phyloP scores from a whole-genome alignment of 2,113 vertebrate genomes.

The Lampris incognitus region DNA sequence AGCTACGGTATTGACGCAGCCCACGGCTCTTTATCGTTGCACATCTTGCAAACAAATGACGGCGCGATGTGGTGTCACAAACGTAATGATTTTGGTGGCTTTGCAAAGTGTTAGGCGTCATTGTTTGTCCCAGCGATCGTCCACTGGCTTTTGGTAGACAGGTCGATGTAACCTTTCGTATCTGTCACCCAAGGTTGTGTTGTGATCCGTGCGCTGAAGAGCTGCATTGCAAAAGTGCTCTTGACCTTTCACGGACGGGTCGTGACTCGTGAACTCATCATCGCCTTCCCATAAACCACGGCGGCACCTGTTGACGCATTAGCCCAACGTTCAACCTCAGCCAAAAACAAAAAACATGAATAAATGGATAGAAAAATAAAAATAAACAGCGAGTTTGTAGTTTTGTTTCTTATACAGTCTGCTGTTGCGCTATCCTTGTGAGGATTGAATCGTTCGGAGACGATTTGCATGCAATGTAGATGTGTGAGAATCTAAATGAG shows the following conservation, averaged over 20 bases:
- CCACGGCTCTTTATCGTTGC: not conserved
- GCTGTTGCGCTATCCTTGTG: not conserved
- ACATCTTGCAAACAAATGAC: too few species aligned
- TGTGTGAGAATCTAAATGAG: not conserved
- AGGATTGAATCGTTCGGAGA: not conserved
- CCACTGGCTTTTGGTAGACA: not conserved
- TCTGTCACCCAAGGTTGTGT: slow-evolving; percentile 35
- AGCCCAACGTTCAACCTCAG: too few species aligned
- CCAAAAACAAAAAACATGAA: too few species aligned
- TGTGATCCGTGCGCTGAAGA: slow-evolving; percentile 17
- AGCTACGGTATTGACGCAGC: too few species aligned
- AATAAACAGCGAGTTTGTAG: too few species aligned
- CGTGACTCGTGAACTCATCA: slow-evolving; percentile 39
- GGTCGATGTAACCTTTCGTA: slow-evolving; percentile 48
- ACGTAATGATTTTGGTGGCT: too few species aligned
- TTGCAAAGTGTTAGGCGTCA: not conserved
- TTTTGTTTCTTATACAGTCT: not conserved
- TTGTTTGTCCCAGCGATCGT: not conserved
- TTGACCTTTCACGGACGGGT: slow-evolving; percentile 60
- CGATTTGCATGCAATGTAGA: not conserved
- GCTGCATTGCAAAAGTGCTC: slow-evolving; percentile 46
- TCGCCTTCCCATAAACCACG: slow-evolving; percentile 4
- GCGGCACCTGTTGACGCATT: slow-evolving; percentile 20
- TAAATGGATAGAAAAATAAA: too few species aligned
- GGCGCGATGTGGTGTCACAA: too few species aligned